Percentiles rank a stretch among this genome's conserved stretches.
Evolutionary conservation across 2,888 invertebrate genomes (phyloP).

Genomic region (Rhagophthalmus giganteus): DNA sequence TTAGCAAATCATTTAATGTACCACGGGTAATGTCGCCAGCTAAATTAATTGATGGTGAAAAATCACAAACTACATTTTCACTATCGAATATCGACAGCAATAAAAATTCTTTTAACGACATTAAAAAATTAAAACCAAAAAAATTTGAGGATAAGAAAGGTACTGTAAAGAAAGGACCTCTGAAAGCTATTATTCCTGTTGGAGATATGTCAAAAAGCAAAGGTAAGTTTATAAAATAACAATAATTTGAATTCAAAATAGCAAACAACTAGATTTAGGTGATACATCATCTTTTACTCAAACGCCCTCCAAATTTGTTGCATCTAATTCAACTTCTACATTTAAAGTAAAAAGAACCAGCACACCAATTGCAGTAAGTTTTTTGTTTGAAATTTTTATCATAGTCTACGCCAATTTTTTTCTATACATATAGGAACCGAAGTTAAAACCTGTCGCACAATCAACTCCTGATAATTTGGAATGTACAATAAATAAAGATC

Average conservation of each 20-base stretch:
- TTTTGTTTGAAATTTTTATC: too few relatives aligned
- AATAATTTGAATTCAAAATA: too few relatives aligned
- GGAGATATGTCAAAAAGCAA: slow-evolving; percentile 33
- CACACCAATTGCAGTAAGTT: slow-evolving; percentile 33
- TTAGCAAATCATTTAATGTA: slow-evolving; percentile 28
- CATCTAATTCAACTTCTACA: not conserved
- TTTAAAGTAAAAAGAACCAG: slow-evolving; percentile 28
- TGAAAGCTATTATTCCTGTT: slow-evolving; percentile 37
- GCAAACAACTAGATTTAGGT: not conserved
- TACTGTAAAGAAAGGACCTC: slow-evolving; percentile 29
- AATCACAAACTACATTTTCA: not conserved
- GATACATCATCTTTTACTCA: not conserved
- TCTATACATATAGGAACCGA: slow-evolving; percentile 29
- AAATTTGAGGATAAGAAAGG: slow-evolving; percentile 18
- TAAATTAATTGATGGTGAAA: slow-evolving; percentile 5
- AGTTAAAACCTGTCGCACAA: slow-evolving; percentile 34
- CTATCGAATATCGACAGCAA: not conserved
- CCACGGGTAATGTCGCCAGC: not conserved
- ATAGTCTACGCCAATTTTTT: too few relatives aligned
- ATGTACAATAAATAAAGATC: slow-evolving; percentile 1
- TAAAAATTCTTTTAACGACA: not conserved
- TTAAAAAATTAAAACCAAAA: slow-evolving; percentile 34
- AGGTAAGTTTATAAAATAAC: too few relatives aligned
- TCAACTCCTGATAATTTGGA: slow-evolving; percentile 33
- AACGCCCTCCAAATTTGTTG: slow-evolving; percentile 14